Evolutionary conservation across 2,797 vertebrate genomes (phyloP), one percentile per base, ranked within the genome.

Genomic region (Mormyrus hasselquistii): DNA sequence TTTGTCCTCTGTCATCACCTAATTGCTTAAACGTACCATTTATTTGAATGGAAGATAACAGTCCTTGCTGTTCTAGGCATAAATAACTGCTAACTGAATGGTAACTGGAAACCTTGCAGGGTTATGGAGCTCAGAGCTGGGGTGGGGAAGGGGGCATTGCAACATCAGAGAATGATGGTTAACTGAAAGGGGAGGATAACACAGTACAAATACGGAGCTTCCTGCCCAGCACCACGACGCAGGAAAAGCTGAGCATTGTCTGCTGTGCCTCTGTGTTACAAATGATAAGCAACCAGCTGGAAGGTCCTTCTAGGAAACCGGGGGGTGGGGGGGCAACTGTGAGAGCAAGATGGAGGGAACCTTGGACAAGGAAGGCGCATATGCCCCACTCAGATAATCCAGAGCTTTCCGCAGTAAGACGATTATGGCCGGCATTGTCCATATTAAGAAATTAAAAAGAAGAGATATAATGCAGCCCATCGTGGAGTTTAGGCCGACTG

Each of bases 381-480:
- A 89, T 90, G 88, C 53, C 89, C 82, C 52, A 76, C 55, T 84
- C 55, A 86, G 83, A 59, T 90, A 89, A 86, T 86, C 88, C 88
- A 82, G 87, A 88, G 83, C 87, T 89, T 89, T 88, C 49, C 41
- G 34, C 65, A 22, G 88, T 90, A 90, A 90, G 89, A 65, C 69
- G 87, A 90, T 90, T 89, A 90, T 34, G 19, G 65, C 90, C 57
- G 0, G 69, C 53, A 86, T 88, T 34, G 62, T 83, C 85, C 85
- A 41, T 53, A 59, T 87, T 82, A 52, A 83, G 55, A 87, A 88
- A 86, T 53, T 82, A 69, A 47, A 86, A n/a, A 88, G 69, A 88
- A 50, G 41, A 41, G 59, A 86, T 86, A 69, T 50, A 49, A 9
- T n/a, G 47, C 2, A 50, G 47, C 9, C 22, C n/a, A n/a, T 79